phyloP scores from a whole-genome alignment of 2,888 invertebrate genomes.

The Pseudococcus viburni region DNA sequence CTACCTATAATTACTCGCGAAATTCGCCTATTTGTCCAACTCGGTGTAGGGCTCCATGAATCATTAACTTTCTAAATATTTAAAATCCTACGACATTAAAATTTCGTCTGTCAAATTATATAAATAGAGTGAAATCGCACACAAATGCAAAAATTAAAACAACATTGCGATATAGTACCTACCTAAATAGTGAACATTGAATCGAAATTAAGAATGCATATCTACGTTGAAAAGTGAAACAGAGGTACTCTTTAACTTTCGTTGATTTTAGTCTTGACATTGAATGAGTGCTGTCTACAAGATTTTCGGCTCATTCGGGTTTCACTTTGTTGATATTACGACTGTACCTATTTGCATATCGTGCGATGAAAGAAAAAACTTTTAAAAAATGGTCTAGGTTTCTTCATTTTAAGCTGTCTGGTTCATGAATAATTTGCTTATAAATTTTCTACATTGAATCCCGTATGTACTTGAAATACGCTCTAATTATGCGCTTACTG shows the following conservation, averaged over 20 bases:
- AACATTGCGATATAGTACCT: not conserved
- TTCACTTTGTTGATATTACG: not conserved
- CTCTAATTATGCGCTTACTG: too few species aligned
- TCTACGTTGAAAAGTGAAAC: slow-evolving; percentile 34
- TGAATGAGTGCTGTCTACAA: slow-evolving; percentile 5
- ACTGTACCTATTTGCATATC: not conserved
- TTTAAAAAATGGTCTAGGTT: not conserved
- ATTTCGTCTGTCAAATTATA: slow-evolving; percentile 32
- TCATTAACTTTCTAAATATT: slow-evolving; percentile 45
- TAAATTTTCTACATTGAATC: too few species aligned
- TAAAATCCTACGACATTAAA: slow-evolving; percentile 2
- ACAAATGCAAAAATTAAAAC: slow-evolving; percentile 46
- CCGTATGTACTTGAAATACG: too few species aligned
- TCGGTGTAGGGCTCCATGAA: not conserved
- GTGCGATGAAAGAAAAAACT: not conserved
- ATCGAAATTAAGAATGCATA: slow-evolving; percentile 15
- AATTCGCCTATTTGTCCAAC: not conserved
- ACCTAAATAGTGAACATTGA: not conserved
- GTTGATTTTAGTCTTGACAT: slow-evolving; percentile 35
- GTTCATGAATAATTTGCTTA: not conserved
- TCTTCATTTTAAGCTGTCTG: not conserved
- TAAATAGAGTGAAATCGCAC: slow-evolving; percentile 38
- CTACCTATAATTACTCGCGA: not conserved
- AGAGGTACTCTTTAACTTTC: slow-evolving; percentile 36
- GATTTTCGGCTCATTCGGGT: slow-evolving; percentile 3